A percentile compares a stretch with the other conserved stretches of the same genome.
phyloP scores from a whole-genome alignment of 2,113 vertebrate genomes.

The Apaloderma vittatum region DNA sequence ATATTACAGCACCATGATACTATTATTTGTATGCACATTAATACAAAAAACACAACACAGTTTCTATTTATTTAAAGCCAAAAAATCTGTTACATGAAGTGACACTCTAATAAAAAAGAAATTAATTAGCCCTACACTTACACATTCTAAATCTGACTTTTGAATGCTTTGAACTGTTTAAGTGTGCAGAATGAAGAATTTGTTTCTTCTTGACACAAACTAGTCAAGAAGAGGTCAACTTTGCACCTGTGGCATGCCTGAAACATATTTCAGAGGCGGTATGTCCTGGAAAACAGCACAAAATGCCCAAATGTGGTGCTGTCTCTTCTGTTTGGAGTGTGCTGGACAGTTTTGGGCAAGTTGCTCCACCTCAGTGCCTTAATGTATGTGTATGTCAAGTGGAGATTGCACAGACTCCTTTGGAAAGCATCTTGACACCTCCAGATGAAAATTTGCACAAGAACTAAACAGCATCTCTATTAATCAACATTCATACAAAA shows the following conservation, averaged over 20 bases:
- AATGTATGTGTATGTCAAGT: not conserved
- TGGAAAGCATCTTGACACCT: not conserved
- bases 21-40: not conserved
- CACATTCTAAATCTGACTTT: not conserved
- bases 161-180: not conserved
- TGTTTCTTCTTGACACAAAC: not conserved
- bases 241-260: not conserved
- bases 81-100: not conserved
- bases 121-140: not conserved
- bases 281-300: not conserved
- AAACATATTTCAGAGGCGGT: not conserved
- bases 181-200: not conserved
- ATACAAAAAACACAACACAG: not conserved
- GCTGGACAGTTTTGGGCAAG: not conserved
- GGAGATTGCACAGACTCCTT: not conserved
- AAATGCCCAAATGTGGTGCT: not conserved
- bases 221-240: not conserved
- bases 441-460: not conserved
- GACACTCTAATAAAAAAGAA: not conserved
- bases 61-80: not conserved
- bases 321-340: not conserved
- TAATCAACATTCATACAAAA: not conserved
- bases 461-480: not conserved
- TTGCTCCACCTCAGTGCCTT: fast-evolving
- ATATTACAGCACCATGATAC: not conserved